Percentiles rank a stretch among this genome's conserved stretches.
Evolutionary conservation across 2,888 invertebrate species (phyloP).

Genomic region (Apamea monoglypha): DNA sequence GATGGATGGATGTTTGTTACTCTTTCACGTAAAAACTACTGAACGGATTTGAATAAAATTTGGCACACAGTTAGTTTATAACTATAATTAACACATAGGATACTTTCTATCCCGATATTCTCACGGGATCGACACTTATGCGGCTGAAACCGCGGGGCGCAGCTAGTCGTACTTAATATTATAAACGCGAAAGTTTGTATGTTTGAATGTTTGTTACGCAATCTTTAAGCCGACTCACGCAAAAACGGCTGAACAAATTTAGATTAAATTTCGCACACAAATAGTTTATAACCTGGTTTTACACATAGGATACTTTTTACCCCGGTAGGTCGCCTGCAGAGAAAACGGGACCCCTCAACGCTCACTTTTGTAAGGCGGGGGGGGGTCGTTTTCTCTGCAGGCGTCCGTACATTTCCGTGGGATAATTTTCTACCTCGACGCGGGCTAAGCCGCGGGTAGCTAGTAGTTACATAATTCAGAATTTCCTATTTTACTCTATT

Average conservation of each 20-base stretch:
- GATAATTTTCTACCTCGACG: not conserved
- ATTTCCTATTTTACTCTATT: not conserved
- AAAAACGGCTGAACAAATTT: not conserved
- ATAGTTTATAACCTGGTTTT: not conserved
- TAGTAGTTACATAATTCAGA: not conserved
- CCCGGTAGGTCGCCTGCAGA: too few relatives aligned
- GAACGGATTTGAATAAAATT: not conserved
- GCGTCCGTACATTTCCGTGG: not conserved
- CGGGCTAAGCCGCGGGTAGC: not conserved
- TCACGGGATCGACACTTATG: too few relatives aligned
- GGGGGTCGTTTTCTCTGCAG: too few relatives aligned
- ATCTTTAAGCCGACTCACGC: too few relatives aligned
- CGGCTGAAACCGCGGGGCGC: too few relatives aligned
- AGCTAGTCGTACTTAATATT: too few relatives aligned
- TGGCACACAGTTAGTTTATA: not conserved
- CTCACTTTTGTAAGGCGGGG: too few relatives aligned
- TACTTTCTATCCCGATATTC: not conserved
- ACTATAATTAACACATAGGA: not conserved
- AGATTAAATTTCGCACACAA: not conserved
- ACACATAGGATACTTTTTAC: not conserved
- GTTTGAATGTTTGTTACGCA: not conserved
- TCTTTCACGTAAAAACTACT: not conserved
- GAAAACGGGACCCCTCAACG: too few relatives aligned
- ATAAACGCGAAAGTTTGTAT: not conserved
- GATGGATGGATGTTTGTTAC: too few relatives aligned